phyloP scores from a whole-genome alignment of 2,888 invertebrate species.

The Apantesis nais region DNA sequence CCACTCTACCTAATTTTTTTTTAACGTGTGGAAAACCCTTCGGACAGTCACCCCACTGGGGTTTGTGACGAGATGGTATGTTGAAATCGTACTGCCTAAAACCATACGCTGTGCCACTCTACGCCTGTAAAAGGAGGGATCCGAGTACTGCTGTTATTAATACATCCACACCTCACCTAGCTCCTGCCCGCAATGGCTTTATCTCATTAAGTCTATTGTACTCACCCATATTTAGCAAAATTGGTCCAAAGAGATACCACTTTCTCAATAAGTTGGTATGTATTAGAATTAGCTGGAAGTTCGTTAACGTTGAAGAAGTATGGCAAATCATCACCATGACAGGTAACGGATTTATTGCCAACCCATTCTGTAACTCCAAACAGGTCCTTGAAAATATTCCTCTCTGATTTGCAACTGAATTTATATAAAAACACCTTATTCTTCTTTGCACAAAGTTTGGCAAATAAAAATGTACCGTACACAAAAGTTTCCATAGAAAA shows the following conservation, averaged over 20 bases:
- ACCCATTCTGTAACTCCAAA: constrained; percentile 20
- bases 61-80: too few relatives aligned
- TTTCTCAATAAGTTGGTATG: constrained; percentile 45
- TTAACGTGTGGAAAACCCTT: too few relatives aligned
- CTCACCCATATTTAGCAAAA: constrained; percentile 57
- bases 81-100: too few relatives aligned
- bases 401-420: constrained; percentile 55
- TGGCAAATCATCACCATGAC: constrained; percentile 50
- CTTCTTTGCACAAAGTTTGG: constrained; percentile 44
- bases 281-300: constrained; percentile 30
- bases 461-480: constrained; percentile 42
- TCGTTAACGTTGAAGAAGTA: constrained; percentile 48
- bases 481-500: constrained; percentile 43
- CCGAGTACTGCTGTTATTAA: too few relatives aligned
- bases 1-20: too few relatives aligned
- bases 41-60: too few relatives aligned
- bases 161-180: too few relatives aligned
- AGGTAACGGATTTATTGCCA: constrained; percentile 32
- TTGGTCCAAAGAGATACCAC: constrained; percentile 53
- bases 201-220: too few relatives aligned
- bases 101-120: too few relatives aligned
- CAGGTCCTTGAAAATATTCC: constrained; percentile 46
- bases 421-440: constrained; percentile 55
- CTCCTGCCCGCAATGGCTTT: too few relatives aligned
- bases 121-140: too few relatives aligned